Conservation (phyloP, 2,888 invertebrate genomes). For the Lasius platythorax region DNA sequence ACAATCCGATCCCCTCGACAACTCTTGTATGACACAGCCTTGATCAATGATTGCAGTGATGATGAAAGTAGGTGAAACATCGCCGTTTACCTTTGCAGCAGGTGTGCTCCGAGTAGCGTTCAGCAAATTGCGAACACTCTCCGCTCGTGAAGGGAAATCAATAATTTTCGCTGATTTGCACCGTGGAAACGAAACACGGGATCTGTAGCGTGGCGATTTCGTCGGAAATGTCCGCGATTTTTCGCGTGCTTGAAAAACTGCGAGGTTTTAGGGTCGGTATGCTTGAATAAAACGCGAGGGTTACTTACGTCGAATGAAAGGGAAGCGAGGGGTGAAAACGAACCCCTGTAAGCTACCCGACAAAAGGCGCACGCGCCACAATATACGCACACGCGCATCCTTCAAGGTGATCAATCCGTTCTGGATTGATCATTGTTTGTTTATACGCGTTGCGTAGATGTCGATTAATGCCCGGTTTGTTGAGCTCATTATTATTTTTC, state of each 20-base stretch:
- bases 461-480: background rate
- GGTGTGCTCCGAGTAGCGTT: constrained; percentile 48
- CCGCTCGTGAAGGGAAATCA: constrained; percentile 66
- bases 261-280: background rate
- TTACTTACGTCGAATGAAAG: constrained; percentile 31
- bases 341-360: constrained; percentile 54
- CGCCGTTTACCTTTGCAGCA: constrained; percentile 62
- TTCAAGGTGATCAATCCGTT: constrained; percentile 60
- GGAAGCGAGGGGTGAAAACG: constrained; percentile 43
- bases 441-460: constrained; percentile 19
- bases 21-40: background rate
- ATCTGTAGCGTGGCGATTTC: background rate
- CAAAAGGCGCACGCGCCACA: constrained; percentile 57
- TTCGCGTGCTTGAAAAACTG: background rate
- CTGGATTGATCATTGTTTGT: constrained; percentile 68
- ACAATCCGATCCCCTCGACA: background rate
- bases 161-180: constrained; percentile 71
- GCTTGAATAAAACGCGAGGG: constrained; percentile 62
- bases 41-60: background rate
- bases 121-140: constrained; percentile 44
- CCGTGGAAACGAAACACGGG: constrained; percentile 45
- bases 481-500: background rate
- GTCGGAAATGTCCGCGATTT: background rate
- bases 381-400: constrained; percentile 53
- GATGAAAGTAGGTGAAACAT: constrained; percentile 39